A percentile compares a stretch with the other conserved stretches of the same genome.
Evolutionary conservation across 2,113 vertebrate genomes (phyloP).

Genomic region (Crotalus horridus): DNA sequence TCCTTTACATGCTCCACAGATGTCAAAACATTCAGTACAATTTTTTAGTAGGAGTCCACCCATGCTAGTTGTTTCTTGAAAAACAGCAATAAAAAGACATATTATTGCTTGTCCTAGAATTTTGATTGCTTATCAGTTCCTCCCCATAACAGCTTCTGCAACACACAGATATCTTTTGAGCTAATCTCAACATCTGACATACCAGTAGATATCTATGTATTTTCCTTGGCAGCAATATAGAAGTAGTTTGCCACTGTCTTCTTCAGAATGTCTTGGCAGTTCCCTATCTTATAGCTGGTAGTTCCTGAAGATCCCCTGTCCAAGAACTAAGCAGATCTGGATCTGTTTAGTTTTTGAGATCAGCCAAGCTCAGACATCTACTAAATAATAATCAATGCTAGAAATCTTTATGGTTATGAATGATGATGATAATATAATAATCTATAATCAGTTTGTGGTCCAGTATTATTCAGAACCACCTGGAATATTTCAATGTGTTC

Average conservation of each 20-base stretch:
- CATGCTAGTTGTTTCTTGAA: not conserved
- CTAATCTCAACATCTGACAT: not conserved
- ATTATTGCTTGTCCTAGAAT: not conserved
- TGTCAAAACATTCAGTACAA: not conserved
- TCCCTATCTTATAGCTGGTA: not conserved
- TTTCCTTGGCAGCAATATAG: not conserved
- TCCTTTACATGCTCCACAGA: not conserved
- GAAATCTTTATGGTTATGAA: not conserved
- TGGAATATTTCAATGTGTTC: not conserved
- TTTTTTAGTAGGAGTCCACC: not conserved
- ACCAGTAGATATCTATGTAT: not conserved
- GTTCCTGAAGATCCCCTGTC: not conserved
- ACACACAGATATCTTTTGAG: not conserved
- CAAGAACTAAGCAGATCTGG: not conserved
- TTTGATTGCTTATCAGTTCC: not conserved
- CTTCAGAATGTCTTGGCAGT: not conserved
- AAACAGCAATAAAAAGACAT: not conserved
- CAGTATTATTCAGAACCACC: not conserved
- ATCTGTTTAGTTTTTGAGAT: not conserved
- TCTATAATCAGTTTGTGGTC: not conserved
- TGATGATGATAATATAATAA: not conserved
- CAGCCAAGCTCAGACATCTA: not conserved
- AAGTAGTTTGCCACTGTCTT: not conserved
- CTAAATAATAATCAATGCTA: not conserved
- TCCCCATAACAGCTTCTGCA: not conserved